These are phyloP conservation scores for Spizaetus ornatus DNA, from an alignment of 2,113 vertebrate species.

Conservation along the genomic window DNA sequence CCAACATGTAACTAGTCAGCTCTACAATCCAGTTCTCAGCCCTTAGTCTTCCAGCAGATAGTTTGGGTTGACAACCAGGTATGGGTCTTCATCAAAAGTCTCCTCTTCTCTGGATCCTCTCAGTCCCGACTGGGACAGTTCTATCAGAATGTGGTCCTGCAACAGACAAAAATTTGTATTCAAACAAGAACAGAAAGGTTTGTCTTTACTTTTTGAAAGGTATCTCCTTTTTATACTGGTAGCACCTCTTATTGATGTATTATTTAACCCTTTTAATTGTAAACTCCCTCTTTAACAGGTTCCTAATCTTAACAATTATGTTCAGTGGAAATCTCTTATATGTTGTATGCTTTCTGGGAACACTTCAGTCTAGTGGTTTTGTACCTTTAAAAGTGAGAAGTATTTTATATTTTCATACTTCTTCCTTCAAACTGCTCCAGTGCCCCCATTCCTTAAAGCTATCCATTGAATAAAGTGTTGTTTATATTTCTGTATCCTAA, in stretches of 20 bases:
- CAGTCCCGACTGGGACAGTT: slow-evolving; percentile 86
- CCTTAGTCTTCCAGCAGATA: slow-evolving; percentile 89
- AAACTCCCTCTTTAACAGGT: not conserved
- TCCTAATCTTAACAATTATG: not conserved
- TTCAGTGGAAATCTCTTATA: not conserved
- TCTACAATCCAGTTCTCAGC: not conserved
- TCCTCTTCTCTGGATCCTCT: slow-evolving; percentile 77
- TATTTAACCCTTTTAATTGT: not conserved
- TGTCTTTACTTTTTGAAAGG: not conserved
- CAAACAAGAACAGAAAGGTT: not conserved
- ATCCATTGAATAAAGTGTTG: not conserved
- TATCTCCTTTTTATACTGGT: not conserved
- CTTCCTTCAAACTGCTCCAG: not conserved
- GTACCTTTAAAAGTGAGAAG: not conserved
- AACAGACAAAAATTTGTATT: slow-evolving; percentile 1
- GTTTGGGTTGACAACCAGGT: slow-evolving; percentile 96
- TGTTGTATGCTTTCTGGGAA: not conserved
- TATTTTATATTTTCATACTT: not conserved
- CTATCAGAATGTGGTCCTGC: slow-evolving; percentile 96
- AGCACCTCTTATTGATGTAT: not conserved
- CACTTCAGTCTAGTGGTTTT: not conserved
- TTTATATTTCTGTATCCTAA: not conserved
- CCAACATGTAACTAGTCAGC: not conserved
- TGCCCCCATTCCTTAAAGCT: not conserved
- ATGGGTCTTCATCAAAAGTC: slow-evolving; percentile 78